A percentile compares a stretch with the other conserved stretches of the same genome.
These are phyloP conservation scores for Dendrocincla tyrannina DNA, from an alignment of 2,797 vertebrate species.

Conservation along the genomic window DNA sequence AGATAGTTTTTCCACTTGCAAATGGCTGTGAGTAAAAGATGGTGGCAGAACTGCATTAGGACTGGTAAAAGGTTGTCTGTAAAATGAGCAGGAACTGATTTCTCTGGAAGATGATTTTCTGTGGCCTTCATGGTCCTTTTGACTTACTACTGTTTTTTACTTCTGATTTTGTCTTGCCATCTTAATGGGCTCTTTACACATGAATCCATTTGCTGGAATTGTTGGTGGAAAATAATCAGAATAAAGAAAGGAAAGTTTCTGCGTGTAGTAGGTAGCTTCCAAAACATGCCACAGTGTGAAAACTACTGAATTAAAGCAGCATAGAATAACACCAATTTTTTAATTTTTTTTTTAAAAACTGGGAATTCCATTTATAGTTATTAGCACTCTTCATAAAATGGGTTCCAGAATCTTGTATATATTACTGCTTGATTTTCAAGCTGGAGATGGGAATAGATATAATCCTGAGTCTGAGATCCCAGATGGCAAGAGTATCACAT, in stretches of 20 bases:
- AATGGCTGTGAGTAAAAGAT: neutral
- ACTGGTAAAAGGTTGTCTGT: neutral
- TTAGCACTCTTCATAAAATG: neutral
- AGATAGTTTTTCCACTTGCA: neutral
- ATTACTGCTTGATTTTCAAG: neutral
- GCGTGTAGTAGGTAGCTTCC: neutral
- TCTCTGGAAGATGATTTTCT: neutral
- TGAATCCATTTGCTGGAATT: neutral
- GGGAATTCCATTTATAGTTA: neutral
- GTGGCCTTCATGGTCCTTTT: neutral
- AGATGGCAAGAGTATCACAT: neutral
- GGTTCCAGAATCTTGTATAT: neutral
- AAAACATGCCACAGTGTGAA: neutral
- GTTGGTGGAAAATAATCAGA: neutral
- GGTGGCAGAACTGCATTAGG: neutral
- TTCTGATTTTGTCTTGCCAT: neutral
- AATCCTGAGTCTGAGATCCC: neutral
- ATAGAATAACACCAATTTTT: neutral
- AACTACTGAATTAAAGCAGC: neutral
- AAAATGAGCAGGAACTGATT: neutral
- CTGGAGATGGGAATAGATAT: neutral
- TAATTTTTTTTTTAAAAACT: neutral
- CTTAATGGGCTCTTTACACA: neutral
- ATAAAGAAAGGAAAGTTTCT: neutral
- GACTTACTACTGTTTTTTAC: neutral